These are phyloP conservation scores for Prionailurus viverrinus DNA, from an alignment of 2,113 vertebrate species.

Conservation along the genomic window DNA sequence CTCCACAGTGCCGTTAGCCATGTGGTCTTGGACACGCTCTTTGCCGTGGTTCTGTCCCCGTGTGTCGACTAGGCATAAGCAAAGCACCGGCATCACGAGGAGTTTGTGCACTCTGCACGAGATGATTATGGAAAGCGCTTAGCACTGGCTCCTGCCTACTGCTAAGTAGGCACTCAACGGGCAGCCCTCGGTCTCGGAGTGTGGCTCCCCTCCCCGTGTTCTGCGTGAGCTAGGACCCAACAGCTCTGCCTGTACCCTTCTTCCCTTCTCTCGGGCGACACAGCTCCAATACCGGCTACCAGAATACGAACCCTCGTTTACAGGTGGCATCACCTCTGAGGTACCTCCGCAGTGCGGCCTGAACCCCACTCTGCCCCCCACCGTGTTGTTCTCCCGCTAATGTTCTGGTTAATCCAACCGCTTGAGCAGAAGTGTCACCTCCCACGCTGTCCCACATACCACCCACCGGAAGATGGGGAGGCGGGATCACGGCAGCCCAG, in stretches of 20 bases:
- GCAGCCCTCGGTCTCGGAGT: background rate
- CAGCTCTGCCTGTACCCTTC: no score
- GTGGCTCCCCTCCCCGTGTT: rapidly evolving
- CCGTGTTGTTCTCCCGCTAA: background rate
- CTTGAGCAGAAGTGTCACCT: background rate
- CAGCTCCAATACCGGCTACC: background rate
- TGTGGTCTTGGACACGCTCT: background rate
- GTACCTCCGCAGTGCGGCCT: rapidly evolving
- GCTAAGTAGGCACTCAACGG: rapidly evolving
- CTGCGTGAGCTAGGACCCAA: background rate
- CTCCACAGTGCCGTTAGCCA: background rate
- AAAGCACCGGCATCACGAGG: background rate
- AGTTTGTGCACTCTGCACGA: background rate
- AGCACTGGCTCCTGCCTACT: background rate
- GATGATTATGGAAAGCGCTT: background rate
- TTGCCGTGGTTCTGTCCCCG: background rate
- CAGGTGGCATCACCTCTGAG: background rate
- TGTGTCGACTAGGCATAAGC: background rate
- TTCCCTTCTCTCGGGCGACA: background rate
- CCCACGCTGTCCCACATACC: background rate
- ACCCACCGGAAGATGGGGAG: background rate
- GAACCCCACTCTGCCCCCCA: background rate
- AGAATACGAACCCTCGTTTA: background rate
- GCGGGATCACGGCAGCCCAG: background rate
- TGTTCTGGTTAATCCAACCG: background rate